Evolutionary conservation across 1,140 invertebrate genomes (phyloP), one percentile per base, ranked within the genome.

Genomic region (Habropoda laboriosa): DNA sequence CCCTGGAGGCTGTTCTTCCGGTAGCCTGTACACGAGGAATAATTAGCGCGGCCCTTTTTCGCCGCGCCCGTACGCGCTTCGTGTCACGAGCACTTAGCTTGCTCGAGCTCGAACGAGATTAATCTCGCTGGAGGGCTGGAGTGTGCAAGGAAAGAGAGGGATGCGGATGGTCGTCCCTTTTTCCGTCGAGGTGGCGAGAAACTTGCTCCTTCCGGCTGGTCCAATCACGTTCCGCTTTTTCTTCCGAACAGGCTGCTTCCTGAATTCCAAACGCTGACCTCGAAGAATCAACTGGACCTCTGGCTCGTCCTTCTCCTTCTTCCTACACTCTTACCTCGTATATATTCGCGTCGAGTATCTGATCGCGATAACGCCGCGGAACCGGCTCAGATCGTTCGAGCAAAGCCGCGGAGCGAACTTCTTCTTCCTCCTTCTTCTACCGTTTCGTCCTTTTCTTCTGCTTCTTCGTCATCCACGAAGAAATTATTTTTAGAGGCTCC

Each of bases 81-180:
- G 30, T 81, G 71, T 85, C 85, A 79, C 79, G 55, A 76, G 42
- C 77, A 79, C 74, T 81, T 86, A 77, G 49, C 42, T 85, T 53
- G 10, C 38, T 27, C 27, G 40, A 71, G 66, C 64, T 57, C 55
- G 63, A 79, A 82, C 75, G 53, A 86, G 80, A 86, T 86, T 85
- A 82, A 86, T 81, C 72, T 53, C 8, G 63, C 63, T 66, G 27
- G 53, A 79, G 57, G 71, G 49, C 45, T 79, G 60, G 38, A n/a
- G n/a, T n/a, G n/a, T n/a, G n/a, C n/a, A n/a, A n/a, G n/a, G n/a
- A n/a, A n/a, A n/a, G n/a, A n/a, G n/a, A n/a, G n/a, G n/a, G n/a
- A n/a, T n/a, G n/a, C n/a, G n/a, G n/a, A n/a, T 3, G 6, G 8
- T 4, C 40, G 16, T 13, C 27, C 67, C 61, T 67, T n/a, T n/a